Evolutionary conservation across 2,888 invertebrate genomes (phyloP).

Genomic region (Andrena minutula): DNA sequence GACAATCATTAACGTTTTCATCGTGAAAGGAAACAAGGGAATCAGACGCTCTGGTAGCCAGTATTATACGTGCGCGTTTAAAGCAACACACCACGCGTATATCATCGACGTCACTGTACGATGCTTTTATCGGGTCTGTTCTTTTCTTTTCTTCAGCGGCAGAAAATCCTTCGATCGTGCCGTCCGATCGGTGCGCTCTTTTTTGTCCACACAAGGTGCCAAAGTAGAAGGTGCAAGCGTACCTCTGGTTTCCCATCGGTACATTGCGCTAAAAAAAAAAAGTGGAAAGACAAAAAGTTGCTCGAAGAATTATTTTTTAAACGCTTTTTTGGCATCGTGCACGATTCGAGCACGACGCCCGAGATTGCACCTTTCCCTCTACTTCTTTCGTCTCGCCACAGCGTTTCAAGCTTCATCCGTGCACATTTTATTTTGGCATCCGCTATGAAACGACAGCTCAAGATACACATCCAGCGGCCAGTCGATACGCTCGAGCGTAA

Average conservation of each 20-base stretch:
- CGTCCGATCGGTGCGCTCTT: slow-evolving; percentile 26
- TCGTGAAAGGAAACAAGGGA: slow-evolving; percentile 67
- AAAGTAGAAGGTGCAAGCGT: slow-evolving; percentile 78
- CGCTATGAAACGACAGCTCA: slow-evolving; percentile 44
- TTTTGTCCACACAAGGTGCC: slow-evolving; percentile 73
- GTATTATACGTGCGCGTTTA: slow-evolving; percentile 78
- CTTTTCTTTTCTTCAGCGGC: slow-evolving; percentile 42
- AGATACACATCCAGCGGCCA: slow-evolving; percentile 33
- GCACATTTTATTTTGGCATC: slow-evolving; percentile 75
- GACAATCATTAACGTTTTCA: slow-evolving; percentile 83
- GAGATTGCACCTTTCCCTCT: background rate
- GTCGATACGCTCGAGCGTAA: background rate
- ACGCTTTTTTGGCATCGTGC: slow-evolving; percentile 37
- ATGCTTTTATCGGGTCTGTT: slow-evolving; percentile 46
- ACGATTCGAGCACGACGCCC: slow-evolving; percentile 1
- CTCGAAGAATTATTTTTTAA: slow-evolving; percentile 55
- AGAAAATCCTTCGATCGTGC: slow-evolving; percentile 53
- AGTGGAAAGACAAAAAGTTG: slow-evolving; percentile 19
- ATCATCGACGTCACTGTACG: slow-evolving; percentile 50
- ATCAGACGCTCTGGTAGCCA: slow-evolving; percentile 75
- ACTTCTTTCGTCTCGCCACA: background rate
- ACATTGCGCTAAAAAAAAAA: slow-evolving; percentile 44
- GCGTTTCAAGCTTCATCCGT: slow-evolving; percentile 13
- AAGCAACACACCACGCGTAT: slow-evolving; percentile 47
- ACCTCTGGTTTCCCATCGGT: slow-evolving; percentile 35